Conservation (phyloP, 2,797 vertebrate species). For the Tamandua tetradactyla region DNA sequence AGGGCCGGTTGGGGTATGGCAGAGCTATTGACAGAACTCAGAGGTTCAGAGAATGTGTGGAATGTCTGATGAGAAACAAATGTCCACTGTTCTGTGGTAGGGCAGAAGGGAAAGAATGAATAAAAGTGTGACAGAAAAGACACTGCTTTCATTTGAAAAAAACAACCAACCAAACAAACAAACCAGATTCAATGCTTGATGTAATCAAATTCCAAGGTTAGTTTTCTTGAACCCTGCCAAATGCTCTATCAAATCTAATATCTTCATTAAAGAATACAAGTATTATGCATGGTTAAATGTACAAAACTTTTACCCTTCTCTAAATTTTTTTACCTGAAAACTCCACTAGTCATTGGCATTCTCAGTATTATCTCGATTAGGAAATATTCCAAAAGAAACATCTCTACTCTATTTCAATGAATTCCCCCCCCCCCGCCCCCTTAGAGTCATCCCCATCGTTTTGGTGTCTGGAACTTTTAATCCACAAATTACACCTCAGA, state of each 20-base stretch:
- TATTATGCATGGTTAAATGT: neutral
- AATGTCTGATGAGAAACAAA: neutral
- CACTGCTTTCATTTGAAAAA: slow-evolving; percentile 10
- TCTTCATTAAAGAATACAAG: neutral
- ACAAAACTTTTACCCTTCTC: neutral
- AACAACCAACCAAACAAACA: too few species aligned
- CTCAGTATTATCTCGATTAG: neutral
- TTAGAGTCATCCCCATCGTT: neutral
- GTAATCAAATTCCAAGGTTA: neutral
- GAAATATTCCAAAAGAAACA: neutral
- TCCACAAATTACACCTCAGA: neutral
- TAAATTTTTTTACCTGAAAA: slow-evolving; percentile 10
- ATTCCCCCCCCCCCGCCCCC: neutral
- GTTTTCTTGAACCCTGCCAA: neutral
- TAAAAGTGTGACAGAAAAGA: neutral
- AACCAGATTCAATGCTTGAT: neutral
- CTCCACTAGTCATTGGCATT: neutral
- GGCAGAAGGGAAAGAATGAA: neutral
- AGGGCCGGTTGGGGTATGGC: neutral
- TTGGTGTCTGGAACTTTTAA: neutral
- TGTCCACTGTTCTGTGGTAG: neutral
- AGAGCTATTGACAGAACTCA: neutral
- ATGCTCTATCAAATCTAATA: neutral
- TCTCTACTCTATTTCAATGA: neutral
- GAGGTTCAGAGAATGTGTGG: neutral